These are phyloP conservation scores for Aphidoletes aphidimyza DNA, from an alignment of 2,888 invertebrate genomes.

Conservation along the genomic window DNA sequence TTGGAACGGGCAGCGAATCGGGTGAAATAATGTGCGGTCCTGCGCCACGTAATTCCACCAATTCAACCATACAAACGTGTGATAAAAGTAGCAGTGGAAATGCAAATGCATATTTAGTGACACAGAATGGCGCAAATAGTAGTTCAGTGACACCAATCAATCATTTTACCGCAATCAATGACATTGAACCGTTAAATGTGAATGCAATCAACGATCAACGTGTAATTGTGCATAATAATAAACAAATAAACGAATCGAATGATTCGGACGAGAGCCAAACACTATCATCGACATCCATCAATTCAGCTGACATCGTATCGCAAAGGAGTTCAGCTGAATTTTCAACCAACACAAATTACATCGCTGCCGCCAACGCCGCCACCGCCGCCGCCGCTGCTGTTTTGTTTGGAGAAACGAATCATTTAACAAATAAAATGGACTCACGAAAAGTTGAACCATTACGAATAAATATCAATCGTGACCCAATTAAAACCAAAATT, in stretches of 20 bases:
- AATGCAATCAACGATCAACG: neutral
- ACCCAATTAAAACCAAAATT: constrained; percentile 58
- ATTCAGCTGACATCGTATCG: constrained; percentile 2
- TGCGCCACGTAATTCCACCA: neutral
- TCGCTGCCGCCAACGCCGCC: neutral
- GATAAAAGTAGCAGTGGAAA: neutral
- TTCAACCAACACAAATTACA: neutral
- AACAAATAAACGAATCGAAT: constrained; percentile 29
- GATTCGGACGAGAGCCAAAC: neutral
- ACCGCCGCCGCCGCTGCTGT: no score
- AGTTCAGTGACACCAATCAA: constrained; percentile 16
- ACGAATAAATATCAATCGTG: constrained; percentile 64
- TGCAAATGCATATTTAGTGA: neutral
- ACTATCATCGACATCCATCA: constrained; percentile 29
- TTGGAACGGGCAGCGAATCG: neutral
- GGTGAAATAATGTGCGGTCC: constrained; percentile 31
- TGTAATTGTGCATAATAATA: neutral
- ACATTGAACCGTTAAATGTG: neutral
- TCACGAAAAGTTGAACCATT: constrained; percentile 65
- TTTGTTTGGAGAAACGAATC: no score
- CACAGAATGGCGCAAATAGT: neutral
- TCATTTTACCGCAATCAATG: neutral
- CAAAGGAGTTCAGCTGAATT: neutral
- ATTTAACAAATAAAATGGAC: constrained; percentile 52
- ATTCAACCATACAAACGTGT: neutral